A percentile compares a stretch with the other conserved stretches of the same genome.
These are phyloP conservation scores for Micromussa lordhowensis DNA, from an alignment of 92 coral and sea anemone species.

Conservation along the genomic window DNA sequence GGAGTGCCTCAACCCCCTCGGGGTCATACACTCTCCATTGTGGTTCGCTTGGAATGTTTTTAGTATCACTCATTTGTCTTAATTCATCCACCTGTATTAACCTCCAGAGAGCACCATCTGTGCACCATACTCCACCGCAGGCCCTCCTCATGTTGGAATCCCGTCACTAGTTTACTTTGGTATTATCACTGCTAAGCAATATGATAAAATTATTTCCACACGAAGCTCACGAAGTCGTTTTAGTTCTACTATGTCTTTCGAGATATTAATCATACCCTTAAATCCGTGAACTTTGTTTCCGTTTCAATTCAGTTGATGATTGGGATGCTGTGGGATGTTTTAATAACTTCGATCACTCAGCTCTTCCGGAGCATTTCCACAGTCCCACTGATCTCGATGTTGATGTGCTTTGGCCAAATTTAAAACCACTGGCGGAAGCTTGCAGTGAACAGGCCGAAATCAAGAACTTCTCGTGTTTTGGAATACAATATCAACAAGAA, in stretches of 20 bases:
- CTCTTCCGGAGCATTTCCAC: constrained; percentile 35
- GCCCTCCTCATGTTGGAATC: no score
- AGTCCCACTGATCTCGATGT: constrained; percentile 19
- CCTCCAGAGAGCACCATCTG: no score
- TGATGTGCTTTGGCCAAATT: constrained; percentile 34
- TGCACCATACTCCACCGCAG: no score
- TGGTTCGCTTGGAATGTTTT: no score
- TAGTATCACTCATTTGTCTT: no score
- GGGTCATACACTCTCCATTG: no score
- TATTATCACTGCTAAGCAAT: no score
- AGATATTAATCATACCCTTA: not conserved
- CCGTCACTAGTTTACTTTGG: no score
- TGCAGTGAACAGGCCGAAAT: constrained; percentile 29
- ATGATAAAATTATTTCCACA: no score
- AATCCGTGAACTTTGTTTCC: not conserved
- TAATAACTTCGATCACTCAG: constrained; percentile 17
- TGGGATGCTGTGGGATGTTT: constrained; percentile 45
- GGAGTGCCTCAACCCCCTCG: no score
- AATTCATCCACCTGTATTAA: no score
- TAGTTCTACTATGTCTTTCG: not conserved
- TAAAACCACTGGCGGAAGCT: constrained; percentile 38
- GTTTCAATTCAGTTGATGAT: constrained; percentile 16
- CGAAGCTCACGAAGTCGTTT: not conserved
- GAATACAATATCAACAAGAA: constrained; percentile 40
- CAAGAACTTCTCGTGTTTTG: constrained; percentile 25